Percentiles rank a stretch among this genome's conserved stretches.
These are phyloP conservation scores for Siniperca undulata DNA, from an alignment of 2,797 vertebrate genomes.

Conservation along the genomic window DNA sequence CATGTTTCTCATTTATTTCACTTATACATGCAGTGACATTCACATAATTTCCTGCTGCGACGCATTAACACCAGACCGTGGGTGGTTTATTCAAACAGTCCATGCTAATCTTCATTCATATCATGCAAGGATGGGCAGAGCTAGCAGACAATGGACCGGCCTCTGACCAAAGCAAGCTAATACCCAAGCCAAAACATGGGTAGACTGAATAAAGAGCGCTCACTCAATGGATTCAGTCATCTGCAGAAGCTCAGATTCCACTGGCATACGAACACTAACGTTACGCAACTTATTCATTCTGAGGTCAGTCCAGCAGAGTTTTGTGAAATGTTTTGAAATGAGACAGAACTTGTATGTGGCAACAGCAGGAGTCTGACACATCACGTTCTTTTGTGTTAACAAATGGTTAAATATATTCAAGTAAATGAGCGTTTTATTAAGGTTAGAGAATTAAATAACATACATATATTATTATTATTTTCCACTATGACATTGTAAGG, in stretches of 20 bases:
- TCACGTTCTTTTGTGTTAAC: neutral
- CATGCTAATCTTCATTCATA: constrained; percentile 78
- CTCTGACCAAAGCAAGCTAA: constrained; percentile 74
- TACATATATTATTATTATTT: neutral
- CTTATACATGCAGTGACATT: constrained; percentile 78
- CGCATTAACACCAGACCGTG: constrained; percentile 64
- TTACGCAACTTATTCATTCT: constrained; percentile 53
- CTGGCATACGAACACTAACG: constrained; percentile 41
- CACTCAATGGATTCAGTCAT: constrained; percentile 57
- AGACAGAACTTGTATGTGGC: neutral
- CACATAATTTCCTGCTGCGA: constrained; percentile 76
- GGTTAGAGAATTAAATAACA: neutral
- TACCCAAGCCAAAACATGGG: constrained; percentile 65
- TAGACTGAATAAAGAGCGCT: constrained; percentile 69
- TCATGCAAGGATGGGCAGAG: constrained; percentile 76
- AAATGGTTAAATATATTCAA: neutral
- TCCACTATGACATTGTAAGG: neutral
- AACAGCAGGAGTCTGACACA: neutral
- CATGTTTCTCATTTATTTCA: constrained; percentile 73
- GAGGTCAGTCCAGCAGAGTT: constrained; percentile 26
- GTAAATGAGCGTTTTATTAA: neutral
- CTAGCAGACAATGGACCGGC: constrained; percentile 70
- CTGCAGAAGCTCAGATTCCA: constrained; percentile 53
- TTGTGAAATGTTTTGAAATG: constrained; percentile 17
- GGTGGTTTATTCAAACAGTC: constrained; percentile 74